Evolutionary conservation across 2,888 invertebrate species (phyloP).

Genomic region (Tinea semifulvella): DNA sequence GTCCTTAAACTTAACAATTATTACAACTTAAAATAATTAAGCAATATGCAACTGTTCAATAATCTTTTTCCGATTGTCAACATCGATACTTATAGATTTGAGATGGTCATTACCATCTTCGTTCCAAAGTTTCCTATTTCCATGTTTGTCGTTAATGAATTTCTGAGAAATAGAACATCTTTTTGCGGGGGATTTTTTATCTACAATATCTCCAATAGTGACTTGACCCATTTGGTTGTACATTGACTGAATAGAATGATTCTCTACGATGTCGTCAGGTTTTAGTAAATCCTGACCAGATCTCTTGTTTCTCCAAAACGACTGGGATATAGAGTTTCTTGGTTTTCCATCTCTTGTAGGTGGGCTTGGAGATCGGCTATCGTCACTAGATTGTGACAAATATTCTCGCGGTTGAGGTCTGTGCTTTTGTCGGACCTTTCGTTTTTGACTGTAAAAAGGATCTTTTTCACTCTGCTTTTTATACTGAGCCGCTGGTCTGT

Average conservation of each 20-base stretch:
- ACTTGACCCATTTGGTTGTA: constrained; percentile 62
- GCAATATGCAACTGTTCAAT: constrained; percentile 44
- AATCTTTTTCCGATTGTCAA: constrained; percentile 47
- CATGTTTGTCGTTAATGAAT: constrained; percentile 63
- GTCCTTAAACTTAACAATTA: background rate
- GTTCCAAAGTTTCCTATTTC: constrained; percentile 56
- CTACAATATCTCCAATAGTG: constrained; percentile 37
- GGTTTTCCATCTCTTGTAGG: constrained; percentile 43
- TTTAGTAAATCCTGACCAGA: constrained; percentile 50
- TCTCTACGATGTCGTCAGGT: constrained; percentile 38
- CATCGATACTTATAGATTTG: constrained; percentile 39
- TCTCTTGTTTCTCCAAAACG: constrained; percentile 58
- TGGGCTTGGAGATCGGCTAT: constrained; percentile 68
- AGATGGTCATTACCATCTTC: constrained; percentile 46
- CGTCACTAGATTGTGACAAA: constrained; percentile 69
- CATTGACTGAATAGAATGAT: constrained; percentile 56
- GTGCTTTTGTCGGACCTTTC: constrained; percentile 72
- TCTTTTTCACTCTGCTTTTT: constrained; percentile 92
- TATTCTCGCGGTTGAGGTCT: constrained; percentile 66
- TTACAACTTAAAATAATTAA: constrained; percentile 22
- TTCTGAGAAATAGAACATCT: constrained; percentile 58
- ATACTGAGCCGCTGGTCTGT: constrained; percentile 81
- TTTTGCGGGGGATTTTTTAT: constrained; percentile 47
- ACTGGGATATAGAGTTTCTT: constrained; percentile 58
- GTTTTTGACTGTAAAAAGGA: constrained; percentile 79